Evolutionary conservation across 2,113 vertebrate species (phyloP).

Genomic region (Pristiophorus japonicus): DNA sequence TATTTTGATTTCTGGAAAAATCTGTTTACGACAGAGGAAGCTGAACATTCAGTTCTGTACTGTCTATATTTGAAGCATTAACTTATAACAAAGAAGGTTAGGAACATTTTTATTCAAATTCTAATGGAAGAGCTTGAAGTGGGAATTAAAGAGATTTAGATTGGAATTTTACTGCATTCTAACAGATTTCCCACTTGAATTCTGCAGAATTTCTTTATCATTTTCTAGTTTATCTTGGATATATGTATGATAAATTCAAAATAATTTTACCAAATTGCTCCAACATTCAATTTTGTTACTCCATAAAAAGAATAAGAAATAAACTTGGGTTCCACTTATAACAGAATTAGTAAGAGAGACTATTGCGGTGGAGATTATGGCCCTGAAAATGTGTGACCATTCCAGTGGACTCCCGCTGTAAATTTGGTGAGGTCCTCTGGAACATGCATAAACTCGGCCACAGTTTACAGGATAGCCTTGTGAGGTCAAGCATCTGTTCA

Average conservation of each 20-base stretch:
- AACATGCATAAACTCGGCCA: neutral
- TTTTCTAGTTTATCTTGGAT: neutral
- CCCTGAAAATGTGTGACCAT: neutral
- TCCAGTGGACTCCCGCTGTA: neutral
- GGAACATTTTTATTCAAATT: neutral
- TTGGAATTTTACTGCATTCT: neutral
- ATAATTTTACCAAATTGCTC: neutral
- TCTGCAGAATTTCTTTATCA: neutral
- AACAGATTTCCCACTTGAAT: neutral
- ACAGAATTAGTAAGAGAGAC: neutral
- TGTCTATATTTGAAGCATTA: neutral
- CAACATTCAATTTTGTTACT: neutral
- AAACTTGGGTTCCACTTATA: neutral
- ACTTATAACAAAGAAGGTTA: neutral
- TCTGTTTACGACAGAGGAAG: neutral
- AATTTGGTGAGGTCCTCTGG: neutral
- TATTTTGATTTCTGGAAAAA: neutral
- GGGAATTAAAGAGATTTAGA: neutral
- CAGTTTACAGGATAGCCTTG: neutral
- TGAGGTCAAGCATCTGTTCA: neutral
- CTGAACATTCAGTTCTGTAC: neutral
- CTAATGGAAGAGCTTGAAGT: neutral
- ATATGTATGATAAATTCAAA: neutral
- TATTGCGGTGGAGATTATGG: neutral
- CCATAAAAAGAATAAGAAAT: neutral